phyloP scores from a whole-genome alignment of 30 jellyfish, hydroid and myxozoan genomes.

The Morbakka virulenta region DNA sequence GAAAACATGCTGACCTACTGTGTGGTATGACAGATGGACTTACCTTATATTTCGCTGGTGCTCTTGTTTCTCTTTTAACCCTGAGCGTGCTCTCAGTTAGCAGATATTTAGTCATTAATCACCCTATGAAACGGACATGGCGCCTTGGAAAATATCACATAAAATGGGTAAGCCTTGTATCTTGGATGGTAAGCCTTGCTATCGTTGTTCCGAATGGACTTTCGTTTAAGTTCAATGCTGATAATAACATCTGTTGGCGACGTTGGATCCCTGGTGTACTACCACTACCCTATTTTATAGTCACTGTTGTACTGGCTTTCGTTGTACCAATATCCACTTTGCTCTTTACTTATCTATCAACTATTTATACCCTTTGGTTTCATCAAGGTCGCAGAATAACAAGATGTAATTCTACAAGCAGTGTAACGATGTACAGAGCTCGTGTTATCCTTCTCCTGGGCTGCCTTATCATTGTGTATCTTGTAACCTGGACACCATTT shows the following conservation, averaged over 20 bases:
- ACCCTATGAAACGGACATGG: constrained; percentile 82
- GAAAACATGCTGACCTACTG: constrained; percentile 62
- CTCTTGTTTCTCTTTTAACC: constrained; percentile 77
- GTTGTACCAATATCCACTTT: constrained; percentile 68
- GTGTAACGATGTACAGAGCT: constrained; percentile 46
- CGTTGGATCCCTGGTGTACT: constrained; percentile 86
- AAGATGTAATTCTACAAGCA: constrained; percentile 42
- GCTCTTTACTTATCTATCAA: constrained; percentile 77
- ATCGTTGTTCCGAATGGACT: constrained; percentile 72
- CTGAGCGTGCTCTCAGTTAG: constrained; percentile 77
- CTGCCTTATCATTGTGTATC: constrained; percentile 61
- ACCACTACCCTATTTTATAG: constrained; percentile 55
- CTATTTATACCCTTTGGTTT: constrained; percentile 82
- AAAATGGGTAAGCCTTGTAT: constrained; percentile 29
- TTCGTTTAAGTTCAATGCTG: constrained; percentile 71
- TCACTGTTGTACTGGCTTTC: constrained; percentile 69
- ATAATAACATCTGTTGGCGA: constrained; percentile 66
- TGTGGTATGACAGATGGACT: constrained; percentile 90
- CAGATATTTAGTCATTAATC: constrained; percentile 80
- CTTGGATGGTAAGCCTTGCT: constrained; percentile 66
- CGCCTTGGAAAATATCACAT: constrained; percentile 51
- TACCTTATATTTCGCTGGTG: constrained; percentile 66
- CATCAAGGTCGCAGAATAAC: constrained; percentile 27
- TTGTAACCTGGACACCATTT: constrained; percentile 88
- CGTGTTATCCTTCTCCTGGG: constrained; percentile 78